A percentile compares a stretch with the other conserved stretches of the same genome.
phyloP scores from a whole-genome alignment of 2,797 vertebrate species.

The Aplochiton taeniatus region DNA sequence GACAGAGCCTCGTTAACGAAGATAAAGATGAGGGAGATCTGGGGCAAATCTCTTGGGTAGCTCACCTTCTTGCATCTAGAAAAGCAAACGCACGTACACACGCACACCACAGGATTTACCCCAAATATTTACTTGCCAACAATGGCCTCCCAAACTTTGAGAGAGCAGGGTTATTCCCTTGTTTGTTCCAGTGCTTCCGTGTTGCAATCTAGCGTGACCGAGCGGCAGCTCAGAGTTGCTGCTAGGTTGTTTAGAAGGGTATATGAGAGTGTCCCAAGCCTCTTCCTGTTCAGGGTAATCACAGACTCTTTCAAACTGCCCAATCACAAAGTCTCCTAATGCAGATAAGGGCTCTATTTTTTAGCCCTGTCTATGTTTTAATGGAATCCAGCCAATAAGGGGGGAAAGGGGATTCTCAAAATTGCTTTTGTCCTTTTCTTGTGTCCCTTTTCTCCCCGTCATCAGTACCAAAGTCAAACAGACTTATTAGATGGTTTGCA shows the following conservation, averaged over 20 bases:
- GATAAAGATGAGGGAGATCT: slow-evolving; percentile 97
- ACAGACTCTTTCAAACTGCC: not conserved
- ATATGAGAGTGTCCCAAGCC: slow-evolving; percentile 13
- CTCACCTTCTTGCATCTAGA: slow-evolving; percentile 89
- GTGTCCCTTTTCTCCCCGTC: too few relatives aligned
- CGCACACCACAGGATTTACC: not conserved
- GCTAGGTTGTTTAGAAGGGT: slow-evolving; percentile 32
- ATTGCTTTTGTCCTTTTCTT: slow-evolving; percentile 14
- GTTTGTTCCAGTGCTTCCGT: slow-evolving; percentile 4
- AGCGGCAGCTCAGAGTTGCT: slow-evolving; percentile 27
- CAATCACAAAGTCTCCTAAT: slow-evolving; percentile 9
- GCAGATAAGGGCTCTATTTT: slow-evolving; percentile 44
- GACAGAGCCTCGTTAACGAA: slow-evolving; percentile 97
- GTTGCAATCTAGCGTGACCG: slow-evolving; percentile 8
- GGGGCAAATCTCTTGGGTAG: slow-evolving; percentile 88
- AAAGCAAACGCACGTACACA: not conserved
- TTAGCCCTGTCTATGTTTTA: slow-evolving; percentile 33
- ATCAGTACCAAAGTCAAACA: too few relatives aligned
- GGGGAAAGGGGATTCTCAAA: slow-evolving; percentile 1
- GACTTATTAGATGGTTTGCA: too few relatives aligned
- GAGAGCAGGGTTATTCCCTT: not conserved
- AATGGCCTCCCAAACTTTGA: too few relatives aligned
- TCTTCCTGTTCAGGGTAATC: slow-evolving; percentile 30
- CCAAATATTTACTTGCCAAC: too few relatives aligned
- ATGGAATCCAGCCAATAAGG: slow-evolving; percentile 27